Base-by-base conservation (phyloP, 2,888 invertebrate genomes). In the Anarsia innoxiella region DNA sequence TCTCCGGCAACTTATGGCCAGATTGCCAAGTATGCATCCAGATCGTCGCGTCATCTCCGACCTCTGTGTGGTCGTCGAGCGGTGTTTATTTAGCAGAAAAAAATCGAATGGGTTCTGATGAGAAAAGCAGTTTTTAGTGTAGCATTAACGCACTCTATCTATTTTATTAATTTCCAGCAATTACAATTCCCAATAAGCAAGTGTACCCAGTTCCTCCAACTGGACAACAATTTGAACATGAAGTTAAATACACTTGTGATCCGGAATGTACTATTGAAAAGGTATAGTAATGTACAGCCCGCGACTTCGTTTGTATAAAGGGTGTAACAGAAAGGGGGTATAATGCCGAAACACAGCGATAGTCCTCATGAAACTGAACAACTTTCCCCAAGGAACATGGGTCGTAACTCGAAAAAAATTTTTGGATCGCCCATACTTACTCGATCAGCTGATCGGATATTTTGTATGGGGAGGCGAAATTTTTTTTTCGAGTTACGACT, bases 201-300 rank as follows among this genome's bases (percentile, higher is more conserved):
- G 40, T 29, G 0, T 30, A 59, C 2, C 11, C 43, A 0, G 30
- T 62, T 0, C 68, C 73, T 0, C 39, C 43, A 1, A 48, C 53
- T 1, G 67, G 66, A 0, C 51, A 57, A 0, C 63, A 56, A n/a
- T 67, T 70, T 9, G 65, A 72, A 12, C 51, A 63, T 0, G 53
- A 53, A 19, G 31, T 70, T 0, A 33, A 41, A 0, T 67, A 47
- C 29, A 36, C 23, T 1, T 69, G 73, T 16, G 41, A 46, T 0
- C 56, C 49, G 0, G 55, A 55, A 0, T 74, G 74, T 27, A 31
- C 27, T 0, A 51, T 70, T 0, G 59, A 56, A 1, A 66, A 61
- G 59, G 74, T 73, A 44, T 19, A 19, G 4, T 19, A 5, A 19
- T 19, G 19, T 19, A 19, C 19, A 5, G 4, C 6, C 6, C 19